Evolutionary conservation across 2,113 vertebrate genomes (phyloP).

Genomic region (Phocoena sinus): DNA sequence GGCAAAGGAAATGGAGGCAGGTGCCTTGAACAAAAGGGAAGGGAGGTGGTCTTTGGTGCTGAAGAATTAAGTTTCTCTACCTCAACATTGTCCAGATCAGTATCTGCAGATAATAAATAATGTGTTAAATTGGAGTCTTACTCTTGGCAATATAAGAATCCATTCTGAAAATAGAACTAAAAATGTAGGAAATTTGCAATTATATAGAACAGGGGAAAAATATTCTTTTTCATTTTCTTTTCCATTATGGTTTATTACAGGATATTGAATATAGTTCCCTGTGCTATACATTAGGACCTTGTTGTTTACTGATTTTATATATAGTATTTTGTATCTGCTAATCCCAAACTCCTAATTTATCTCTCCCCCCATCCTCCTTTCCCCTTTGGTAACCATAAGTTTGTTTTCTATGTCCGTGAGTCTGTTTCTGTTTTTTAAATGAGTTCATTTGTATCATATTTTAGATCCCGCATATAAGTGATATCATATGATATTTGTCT

Average conservation of each 20-base stretch:
- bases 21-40: background rate
- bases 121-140: background rate
- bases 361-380: no score
- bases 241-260: background rate
- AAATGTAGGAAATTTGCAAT: background rate
- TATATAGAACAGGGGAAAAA: background rate
- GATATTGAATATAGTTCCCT: no score
- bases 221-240: background rate
- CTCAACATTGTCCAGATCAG: background rate
- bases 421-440: no score
- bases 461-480: no score
- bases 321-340: no score
- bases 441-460: no score
- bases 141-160: background rate
- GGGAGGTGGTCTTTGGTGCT: background rate
- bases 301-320: no score
- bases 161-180: background rate
- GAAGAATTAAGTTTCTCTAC: background rate
- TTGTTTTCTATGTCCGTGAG: no score
- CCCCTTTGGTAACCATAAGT: no score
- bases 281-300: no score
- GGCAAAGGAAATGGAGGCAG: background rate
- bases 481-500: no score
- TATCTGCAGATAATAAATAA: background rate
- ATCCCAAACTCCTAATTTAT: no score